Base-by-base conservation (phyloP, 2,797 vertebrate genomes). In the Coilia nasus region DNA sequence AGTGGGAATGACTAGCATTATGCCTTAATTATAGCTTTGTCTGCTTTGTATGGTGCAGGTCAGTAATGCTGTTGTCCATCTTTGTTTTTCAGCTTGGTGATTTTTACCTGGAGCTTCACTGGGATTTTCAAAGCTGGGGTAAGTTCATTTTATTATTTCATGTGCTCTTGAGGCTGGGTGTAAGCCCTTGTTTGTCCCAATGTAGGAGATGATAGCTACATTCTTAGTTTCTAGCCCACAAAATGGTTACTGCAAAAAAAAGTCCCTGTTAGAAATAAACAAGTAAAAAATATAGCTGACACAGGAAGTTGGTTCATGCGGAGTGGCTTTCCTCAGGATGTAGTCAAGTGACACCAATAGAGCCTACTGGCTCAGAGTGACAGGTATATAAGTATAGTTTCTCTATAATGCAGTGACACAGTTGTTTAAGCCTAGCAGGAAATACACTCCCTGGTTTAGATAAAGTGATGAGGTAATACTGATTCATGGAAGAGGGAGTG, bases 81-180 rank as follows among this genome's bases (percentile, higher is more conserved):
- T 88, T 14, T 90, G 41, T 82, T 94, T 94, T 93, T 85, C 93
- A 99, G 98, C 97, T 99, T 89, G 98, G 98, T 91, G 98, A 99
- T 93, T 99, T 99, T 95, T 99, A 99, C 94, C 94, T 99, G 95
- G 98, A 99, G 94, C 97, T 99, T 95, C 98, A 99, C 93, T 99
- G 98, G 98, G 98, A 99, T 94, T 99, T 99, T 95, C 98, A 99
- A 95, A 99, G 98, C 93, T 99, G 98, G 98, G 98, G 98, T 99
- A 95, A 99, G 98, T 95, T 83, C 50, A 35, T 75, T 31, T 71
- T 67, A 3, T 0, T 31, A 71, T 41, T 17, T 35, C 12, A 17
- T 62, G 19, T 86, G 0, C 25, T 84, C 25, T 23, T 25, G 2
- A 35, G 15, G 28, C 67, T 35, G 12, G 28, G 14, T 35, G 67